Percentiles rank a stretch among this genome's conserved stretches.
Evolutionary conservation across 2,113 vertebrate species (phyloP).

Genomic region (Irena cyanogastra): DNA sequence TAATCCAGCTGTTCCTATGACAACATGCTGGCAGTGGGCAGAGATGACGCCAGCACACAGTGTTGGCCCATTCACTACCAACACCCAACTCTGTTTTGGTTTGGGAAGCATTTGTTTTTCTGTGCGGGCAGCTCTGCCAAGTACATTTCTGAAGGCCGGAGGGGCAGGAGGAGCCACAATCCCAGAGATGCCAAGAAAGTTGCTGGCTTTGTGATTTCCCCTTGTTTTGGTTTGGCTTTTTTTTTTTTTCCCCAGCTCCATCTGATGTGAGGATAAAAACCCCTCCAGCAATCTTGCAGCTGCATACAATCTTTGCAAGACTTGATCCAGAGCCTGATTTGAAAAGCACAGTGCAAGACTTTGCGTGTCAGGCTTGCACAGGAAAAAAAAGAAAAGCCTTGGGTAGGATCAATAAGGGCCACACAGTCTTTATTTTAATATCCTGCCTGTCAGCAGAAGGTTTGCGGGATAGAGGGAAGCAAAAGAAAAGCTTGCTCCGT

Average conservation of each 20-base stretch:
- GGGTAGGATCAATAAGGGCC: background rate
- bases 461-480: background rate
- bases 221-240: background rate
- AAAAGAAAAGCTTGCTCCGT: background rate
- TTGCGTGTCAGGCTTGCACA: background rate
- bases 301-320: constrained; percentile 17
- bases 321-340: background rate
- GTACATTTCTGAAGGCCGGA: constrained; percentile 44
- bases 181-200: constrained; percentile 45
- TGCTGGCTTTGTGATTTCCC: constrained; percentile 33
- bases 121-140: background rate
- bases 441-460: background rate
- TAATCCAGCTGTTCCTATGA: constrained; percentile 64
- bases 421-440: background rate
- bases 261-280: constrained; percentile 20
- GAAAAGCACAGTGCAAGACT: background rate
- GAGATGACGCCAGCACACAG: constrained; percentile 58
- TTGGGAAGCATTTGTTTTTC: constrained; percentile 61
- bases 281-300: constrained; percentile 28
- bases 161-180: constrained; percentile 38
- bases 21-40: constrained; percentile 63
- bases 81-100: constrained; percentile 67
- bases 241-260: background rate
- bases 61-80: constrained; percentile 56
- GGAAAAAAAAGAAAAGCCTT: background rate